Conservation (phyloP, 2,888 invertebrate genomes). For the Macrophya annulata region DNA sequence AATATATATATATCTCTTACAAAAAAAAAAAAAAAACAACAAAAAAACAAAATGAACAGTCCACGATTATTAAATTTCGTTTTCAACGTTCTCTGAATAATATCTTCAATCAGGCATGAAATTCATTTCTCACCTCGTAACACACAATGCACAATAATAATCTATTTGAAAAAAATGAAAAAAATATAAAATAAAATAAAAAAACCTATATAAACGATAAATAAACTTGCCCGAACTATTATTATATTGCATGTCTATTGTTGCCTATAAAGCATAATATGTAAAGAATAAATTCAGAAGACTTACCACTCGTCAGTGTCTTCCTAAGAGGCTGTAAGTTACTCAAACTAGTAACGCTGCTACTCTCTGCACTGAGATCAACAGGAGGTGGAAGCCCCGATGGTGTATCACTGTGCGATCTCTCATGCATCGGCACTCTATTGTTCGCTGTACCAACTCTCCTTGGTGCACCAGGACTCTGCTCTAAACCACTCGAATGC, state of each 20-base stretch:
- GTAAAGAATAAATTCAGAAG: neutral
- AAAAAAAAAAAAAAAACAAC: too few species aligned
- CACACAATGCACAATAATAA: slow-evolving; percentile 9
- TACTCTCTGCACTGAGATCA: slow-evolving; percentile 96
- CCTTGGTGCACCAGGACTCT: slow-evolving; percentile 82
- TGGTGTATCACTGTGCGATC: slow-evolving; percentile 94
- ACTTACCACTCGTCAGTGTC: slow-evolving; percentile 87
- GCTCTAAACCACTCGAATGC: slow-evolving; percentile 79
- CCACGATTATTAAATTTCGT: neutral
- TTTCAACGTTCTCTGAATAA: neutral
- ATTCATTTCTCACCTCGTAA: neutral
- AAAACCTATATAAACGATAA: neutral
- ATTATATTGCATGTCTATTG: neutral
- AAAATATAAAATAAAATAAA: neutral
- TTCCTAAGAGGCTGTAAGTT: slow-evolving; percentile 92
- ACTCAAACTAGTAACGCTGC: slow-evolving; percentile 95
- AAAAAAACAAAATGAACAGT: too few species aligned
- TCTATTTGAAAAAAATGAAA: neutral
- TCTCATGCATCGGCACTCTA: slow-evolving; percentile 87
- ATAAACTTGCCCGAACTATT: slow-evolving; percentile 3
- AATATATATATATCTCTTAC: neutral
- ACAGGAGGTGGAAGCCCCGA: slow-evolving; percentile 90
- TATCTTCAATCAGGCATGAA: neutral
- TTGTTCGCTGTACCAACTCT: slow-evolving; percentile 81
- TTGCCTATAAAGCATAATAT: slow-evolving; percentile 22